Evolutionary conservation across 2,113 vertebrate species (phyloP), one percentile per base, ranked within the genome.

Genomic region (Sorex fumeus): DNA sequence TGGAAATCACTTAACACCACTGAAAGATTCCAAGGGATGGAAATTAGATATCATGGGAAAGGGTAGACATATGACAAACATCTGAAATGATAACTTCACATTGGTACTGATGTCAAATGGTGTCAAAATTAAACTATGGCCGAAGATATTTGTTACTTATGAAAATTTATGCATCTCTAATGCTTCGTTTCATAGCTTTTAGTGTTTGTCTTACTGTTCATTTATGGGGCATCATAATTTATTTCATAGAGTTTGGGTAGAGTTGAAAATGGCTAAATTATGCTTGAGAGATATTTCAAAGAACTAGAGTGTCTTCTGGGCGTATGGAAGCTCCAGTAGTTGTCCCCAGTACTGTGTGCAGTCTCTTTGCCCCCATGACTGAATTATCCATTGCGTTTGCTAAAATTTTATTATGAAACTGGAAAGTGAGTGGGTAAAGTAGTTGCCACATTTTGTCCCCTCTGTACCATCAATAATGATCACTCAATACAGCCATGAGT

Each of bases 1-100:
- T 90, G 74, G 77, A 93, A 95, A 90, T 60, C 23, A 11, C 79
- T 91, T 88, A 78, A 93, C 86, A 75, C 16, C 30, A 62, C 13
- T 4, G 47, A 64, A 91, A 84, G n/a, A 47, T 28, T 93, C 84
- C 60, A 19, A 84, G 27, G 45, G 43, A 69, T 80, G 40, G 40
- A 76, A 66, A 67, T 66, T 36, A 62, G 57, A 93, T 50, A 27
- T 30, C 19, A 67, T 92, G 43, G 77, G 83, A 81, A 87, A 43
- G 81, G 67, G 3, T 1, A 9, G 5, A 74, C 80, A 9, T 78
- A n/a, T 32, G 84, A 66, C 53, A n/a, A 34, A 82, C 74, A 34
- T 2, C 76, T 34, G 3, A 8, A 28, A 67, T 34, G 53, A 15
- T 53, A 79, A 74, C 0, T 77, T 21, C 64, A 28, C 13, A 12